A percentile compares a stretch with the other conserved stretches of the same genome.
These are phyloP conservation scores for Poecilus cupreus DNA, from an alignment of 2,888 invertebrate genomes.

Conservation along the genomic window DNA sequence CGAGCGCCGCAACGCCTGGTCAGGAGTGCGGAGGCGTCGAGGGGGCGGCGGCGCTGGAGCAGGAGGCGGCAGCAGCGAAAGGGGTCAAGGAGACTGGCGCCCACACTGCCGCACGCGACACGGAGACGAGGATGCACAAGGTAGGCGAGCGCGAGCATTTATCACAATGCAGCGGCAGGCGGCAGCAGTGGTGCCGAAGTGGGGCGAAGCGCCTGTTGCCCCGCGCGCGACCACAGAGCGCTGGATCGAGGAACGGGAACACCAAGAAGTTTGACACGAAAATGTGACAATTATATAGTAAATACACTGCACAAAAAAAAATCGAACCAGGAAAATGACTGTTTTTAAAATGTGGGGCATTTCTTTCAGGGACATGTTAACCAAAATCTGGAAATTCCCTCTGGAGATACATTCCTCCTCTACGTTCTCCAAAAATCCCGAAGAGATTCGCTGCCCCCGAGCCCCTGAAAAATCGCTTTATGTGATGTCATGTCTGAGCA, in stretches of 20 bases:
- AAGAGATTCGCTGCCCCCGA: too few species aligned
- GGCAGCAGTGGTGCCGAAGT: not conserved
- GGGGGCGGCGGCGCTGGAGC: not conserved
- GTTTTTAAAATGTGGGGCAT: too few species aligned
- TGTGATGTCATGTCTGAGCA: too few species aligned
- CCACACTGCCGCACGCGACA: not conserved
- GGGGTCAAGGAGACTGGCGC: not conserved
- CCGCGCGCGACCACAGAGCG: not conserved
- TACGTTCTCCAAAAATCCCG: too few species aligned
- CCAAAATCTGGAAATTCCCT: too few species aligned
- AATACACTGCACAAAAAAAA: not conserved
- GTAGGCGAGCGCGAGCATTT: constrained; percentile 21
- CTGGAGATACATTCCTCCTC: too few species aligned
- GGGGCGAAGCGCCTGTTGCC: constrained; percentile 18
- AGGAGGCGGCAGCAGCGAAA: not conserved
- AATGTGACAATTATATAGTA: not conserved
- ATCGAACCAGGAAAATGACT: not conserved
- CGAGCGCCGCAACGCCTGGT: too few species aligned
- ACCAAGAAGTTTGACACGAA: not conserved
- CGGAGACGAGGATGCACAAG: constrained; percentile 13
- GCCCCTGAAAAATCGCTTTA: too few species aligned
- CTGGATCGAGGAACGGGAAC: not conserved
- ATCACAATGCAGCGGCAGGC: constrained; percentile 18
- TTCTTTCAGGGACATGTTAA: too few species aligned
- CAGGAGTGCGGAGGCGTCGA: too few species aligned